A percentile compares a stretch with the other conserved stretches of the same genome.
phyloP scores from a whole-genome alignment of 1,140 invertebrate species.

The Pseudomyrmex dendroicus region DNA sequence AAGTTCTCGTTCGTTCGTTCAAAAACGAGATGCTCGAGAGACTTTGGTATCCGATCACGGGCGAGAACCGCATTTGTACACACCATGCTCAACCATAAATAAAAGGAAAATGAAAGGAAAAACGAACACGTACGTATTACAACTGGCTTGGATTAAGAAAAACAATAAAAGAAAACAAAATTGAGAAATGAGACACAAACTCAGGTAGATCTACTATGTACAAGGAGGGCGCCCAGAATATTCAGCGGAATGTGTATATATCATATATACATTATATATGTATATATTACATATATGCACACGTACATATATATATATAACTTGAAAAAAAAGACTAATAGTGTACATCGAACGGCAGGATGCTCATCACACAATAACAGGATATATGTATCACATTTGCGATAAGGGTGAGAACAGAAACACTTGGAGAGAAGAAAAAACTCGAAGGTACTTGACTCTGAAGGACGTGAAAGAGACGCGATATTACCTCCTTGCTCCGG shows the following conservation, averaged over 20 bases:
- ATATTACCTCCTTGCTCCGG: conserved; percentile 94
- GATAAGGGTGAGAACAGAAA: conserved; percentile 16
- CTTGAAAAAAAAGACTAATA: background rate
- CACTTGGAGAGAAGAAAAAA: background rate
- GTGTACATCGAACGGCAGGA: conserved; percentile 54
- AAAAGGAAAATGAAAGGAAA: conserved; percentile 7
- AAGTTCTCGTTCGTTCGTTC: background rate
- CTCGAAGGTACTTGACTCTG: conserved; percentile 58
- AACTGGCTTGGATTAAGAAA: conserved; percentile 31
- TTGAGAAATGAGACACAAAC: background rate
- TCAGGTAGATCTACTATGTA: conserved; percentile 64
- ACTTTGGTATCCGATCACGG: too few relatives aligned
- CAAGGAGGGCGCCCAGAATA: conserved; percentile 57
- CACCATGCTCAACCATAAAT: conserved; percentile 50
- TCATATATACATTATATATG: too few relatives aligned
- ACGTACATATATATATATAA: background rate
- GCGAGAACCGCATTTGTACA: conserved; percentile 32
- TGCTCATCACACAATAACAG: conserved; percentile 56
- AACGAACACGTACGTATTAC: background rate
- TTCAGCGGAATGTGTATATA: conserved; percentile 49
- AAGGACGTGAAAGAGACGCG: conserved; percentile 7
- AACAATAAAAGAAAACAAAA: background rate
- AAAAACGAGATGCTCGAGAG: too few relatives aligned
- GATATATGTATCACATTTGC: conserved; percentile 51
- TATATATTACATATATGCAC: too few relatives aligned